phyloP scores from a whole-genome alignment of 2,797 vertebrate species.

The Chromis chromis region DNA sequence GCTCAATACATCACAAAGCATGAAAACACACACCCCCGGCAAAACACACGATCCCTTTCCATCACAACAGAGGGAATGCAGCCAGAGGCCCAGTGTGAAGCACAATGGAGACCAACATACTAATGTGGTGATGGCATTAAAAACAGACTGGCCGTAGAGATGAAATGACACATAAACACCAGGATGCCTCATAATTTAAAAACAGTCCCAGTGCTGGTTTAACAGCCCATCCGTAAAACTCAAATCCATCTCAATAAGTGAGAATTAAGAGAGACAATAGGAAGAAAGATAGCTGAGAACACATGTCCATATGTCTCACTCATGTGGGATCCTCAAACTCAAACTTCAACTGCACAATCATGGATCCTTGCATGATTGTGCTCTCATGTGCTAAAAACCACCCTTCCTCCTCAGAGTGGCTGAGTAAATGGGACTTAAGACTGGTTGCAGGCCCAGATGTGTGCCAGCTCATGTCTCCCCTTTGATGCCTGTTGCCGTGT shows the following conservation, averaged over 20 bases:
- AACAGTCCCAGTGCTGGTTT: neutral
- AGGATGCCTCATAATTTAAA: neutral
- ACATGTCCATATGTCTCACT: slow-evolving; percentile 49
- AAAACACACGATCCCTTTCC: slow-evolving; percentile 44
- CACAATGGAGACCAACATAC: neutral
- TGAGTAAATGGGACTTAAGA: slow-evolving; percentile 23
- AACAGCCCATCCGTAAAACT: neutral
- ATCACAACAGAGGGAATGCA: slow-evolving; percentile 33
- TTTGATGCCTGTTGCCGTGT: slow-evolving; percentile 54
- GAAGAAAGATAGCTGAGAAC: slow-evolving; percentile 32
- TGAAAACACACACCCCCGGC: slow-evolving; percentile 35
- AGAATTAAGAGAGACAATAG: slow-evolving; percentile 22
- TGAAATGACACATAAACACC: slow-evolving; percentile 31
- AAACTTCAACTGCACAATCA: no score
- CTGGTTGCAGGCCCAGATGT: slow-evolving; percentile 62
- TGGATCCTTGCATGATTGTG: slow-evolving; percentile 38
- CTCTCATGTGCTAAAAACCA: slow-evolving; percentile 36
- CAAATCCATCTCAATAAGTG: slow-evolving; percentile 13
- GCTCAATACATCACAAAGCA: slow-evolving; percentile 40
- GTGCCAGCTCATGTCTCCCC: slow-evolving; percentile 58
- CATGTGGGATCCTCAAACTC: slow-evolving; percentile 32
- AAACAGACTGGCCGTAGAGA: slow-evolving; percentile 10
- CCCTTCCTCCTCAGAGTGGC: slow-evolving; percentile 33
- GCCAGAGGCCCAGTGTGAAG: slow-evolving; percentile 19
- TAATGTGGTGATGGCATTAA: slow-evolving; percentile 12